These are phyloP conservation scores for Drosophila ogumai DNA, from an alignment of 1,140 invertebrate genomes.

Conservation along the genomic window DNA sequence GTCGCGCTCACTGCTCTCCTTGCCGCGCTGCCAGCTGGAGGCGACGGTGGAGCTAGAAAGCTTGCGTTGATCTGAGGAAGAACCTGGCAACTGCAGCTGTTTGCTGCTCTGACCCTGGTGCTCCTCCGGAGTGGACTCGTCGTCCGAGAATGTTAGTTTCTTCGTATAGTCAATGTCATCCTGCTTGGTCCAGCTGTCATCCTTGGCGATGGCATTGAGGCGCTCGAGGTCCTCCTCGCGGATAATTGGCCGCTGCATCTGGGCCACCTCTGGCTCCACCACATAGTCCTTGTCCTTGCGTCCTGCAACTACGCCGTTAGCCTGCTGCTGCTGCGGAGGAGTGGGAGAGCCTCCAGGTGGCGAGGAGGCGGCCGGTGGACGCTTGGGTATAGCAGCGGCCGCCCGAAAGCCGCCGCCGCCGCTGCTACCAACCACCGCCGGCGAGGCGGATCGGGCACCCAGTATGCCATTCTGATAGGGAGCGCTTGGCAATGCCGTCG, in stretches of 20 bases:
- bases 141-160: conserved; percentile 97
- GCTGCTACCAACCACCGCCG: conserved; percentile 69
- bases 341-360: conserved; percentile 50
- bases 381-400: conserved; percentile 74
- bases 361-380: conserved; percentile 52
- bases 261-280: conserved; percentile 83
- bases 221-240: conserved; percentile 96
- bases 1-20: conserved; percentile 85
- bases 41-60: conserved; percentile 44
- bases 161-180: conserved; percentile 98
- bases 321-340: conserved; percentile 60
- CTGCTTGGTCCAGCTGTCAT: conserved; percentile 95
- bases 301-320: conserved; percentile 68
- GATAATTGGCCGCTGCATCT: conserved; percentile 91
- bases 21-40: conserved; percentile 62
- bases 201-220: conserved; percentile 95
- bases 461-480: conserved; percentile 84
- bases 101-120: conserved; percentile 48
- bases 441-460: conserved; percentile 74
- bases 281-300: conserved; percentile 79
- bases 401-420: conserved; percentile 60
- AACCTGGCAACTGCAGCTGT: conserved; percentile 31
- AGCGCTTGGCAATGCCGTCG: conserved; percentile 4
- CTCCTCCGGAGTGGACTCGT: conserved; percentile 88
- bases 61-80: conserved; percentile 60